Base-by-base conservation (phyloP, 2,888 invertebrate genomes). In the Antitype chi region DNA sequence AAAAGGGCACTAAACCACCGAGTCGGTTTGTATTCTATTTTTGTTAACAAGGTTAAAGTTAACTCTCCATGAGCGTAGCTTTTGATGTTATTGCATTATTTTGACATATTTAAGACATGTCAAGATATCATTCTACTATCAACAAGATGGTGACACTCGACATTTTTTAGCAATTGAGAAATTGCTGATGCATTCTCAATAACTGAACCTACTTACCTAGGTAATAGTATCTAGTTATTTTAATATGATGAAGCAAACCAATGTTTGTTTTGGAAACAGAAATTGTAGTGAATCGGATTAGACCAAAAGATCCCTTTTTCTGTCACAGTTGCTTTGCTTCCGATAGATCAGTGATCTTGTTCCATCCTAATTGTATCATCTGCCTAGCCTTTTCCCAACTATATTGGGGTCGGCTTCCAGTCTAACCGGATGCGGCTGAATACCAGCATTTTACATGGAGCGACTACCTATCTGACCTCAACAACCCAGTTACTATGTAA, bases 71-170 rank as follows among this genome's bases (percentile, higher is more conserved):
- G 59, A 76, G 52, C 47, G 15, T 66, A 25, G 53, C 53, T 74
- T 63, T 74, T 80, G 80, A 52, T 74, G 67, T 66, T 71, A 57
- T 79, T 83, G 68, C 57, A 66, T 62, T 74, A 60, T 53, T 38
- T 38, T 38, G 38, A 38, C 38, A 38, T 38, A 38, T 38, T 38
- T 43, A 77, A 78, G 74, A 74, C 62, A 68, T 70, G 82, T 75
- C 81, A 73, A 85, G 84, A 78, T 84, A 74, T 52, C 23, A 17
- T 60, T 60, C n/a, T 75, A 38, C 69, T 82, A 82, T 84, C 75
- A 63, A 32, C 43, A 53, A 38, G 17, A 69, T 74, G 60, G 55
- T 38, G 66, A 25, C n/a, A 80, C 81, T 84, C 53, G 57, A 84
- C 0, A 32, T 82, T 69, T 84, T 72, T 70, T 49, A 23, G 55